Conservation (phyloP, 2,888 invertebrate species). For the Masnerella sp. region DNA sequence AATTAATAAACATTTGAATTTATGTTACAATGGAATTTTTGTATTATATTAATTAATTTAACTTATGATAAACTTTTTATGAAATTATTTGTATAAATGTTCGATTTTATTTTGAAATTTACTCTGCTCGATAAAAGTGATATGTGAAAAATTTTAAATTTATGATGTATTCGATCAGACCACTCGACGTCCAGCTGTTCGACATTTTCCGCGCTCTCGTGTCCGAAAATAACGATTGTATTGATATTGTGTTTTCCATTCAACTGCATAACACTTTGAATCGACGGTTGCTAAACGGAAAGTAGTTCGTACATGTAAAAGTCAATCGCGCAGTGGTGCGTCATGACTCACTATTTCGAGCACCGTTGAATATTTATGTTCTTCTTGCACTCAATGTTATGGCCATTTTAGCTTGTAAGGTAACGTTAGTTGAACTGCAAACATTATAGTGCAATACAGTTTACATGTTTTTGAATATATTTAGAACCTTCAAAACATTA, state of each 20-base stretch:
- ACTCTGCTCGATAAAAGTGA: background rate
- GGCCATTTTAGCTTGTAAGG: slow-evolving; percentile 20
- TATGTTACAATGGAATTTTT: too few relatives aligned
- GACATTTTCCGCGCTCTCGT: slow-evolving; percentile 17
- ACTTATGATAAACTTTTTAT: background rate
- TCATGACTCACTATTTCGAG: slow-evolving; percentile 28
- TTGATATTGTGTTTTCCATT: slow-evolving; percentile 23
- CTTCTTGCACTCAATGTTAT: slow-evolving; percentile 11
- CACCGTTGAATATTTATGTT: slow-evolving; percentile 31
- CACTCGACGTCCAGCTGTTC: slow-evolving; percentile 34
- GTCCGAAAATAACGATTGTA: slow-evolving; percentile 43
- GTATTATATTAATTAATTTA: too few relatives aligned
- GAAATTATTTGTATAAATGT: background rate
- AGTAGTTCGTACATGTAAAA: slow-evolving; percentile 12
- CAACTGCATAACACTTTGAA: slow-evolving; percentile 16
- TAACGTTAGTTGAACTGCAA: slow-evolving; percentile 8
- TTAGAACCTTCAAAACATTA: background rate
- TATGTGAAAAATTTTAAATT: too few relatives aligned
- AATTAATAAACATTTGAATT: too few relatives aligned
- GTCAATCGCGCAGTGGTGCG: slow-evolving; percentile 7
- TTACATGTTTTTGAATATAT: background rate
- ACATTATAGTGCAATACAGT: background rate
- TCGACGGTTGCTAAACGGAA: slow-evolving; percentile 13
- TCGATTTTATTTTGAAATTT: too few relatives aligned
- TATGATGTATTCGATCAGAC: slow-evolving; percentile 3